Base-by-base conservation (phyloP, 2,888 invertebrate genomes). In the Drosophila longiperda region DNA sequence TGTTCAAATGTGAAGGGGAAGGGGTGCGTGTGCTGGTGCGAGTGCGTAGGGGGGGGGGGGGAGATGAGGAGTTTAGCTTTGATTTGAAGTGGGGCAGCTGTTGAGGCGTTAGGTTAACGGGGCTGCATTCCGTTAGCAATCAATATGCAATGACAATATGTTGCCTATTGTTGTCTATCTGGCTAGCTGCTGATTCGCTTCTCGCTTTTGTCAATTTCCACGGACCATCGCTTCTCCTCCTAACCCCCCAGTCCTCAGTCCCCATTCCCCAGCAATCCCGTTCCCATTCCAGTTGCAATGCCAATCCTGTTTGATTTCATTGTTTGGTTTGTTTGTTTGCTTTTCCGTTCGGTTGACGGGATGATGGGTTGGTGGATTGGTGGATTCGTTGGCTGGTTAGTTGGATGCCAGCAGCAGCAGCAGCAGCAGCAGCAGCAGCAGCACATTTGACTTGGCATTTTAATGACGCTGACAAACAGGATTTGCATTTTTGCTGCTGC, bases 171-270 rank as follows among this genome's bases (percentile, higher is more conserved):
- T 80, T 82, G 78, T 80, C 83, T 75, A 80, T 73, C 53, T 45
- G 61, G 73, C 78, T 60, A 66, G 75, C 75, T 73, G 75, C 83
- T 80, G 83, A 83, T 85, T 88, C 80, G 83, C 76, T 85, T 81
- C 71, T 81, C 71, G 83, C 88, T 87, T 77, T 83, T 87, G 88
- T 83, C 85, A 81, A 87, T 85, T 87, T 87, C 65, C 80, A 87
- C 80, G 66, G 65, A 36, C 60, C 57, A 70, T 66, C 70, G 45
- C 72, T 59, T 23, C n/a, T n/a, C n/a, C n/a, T n/a, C 20, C 36
- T 23, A n/a, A 7, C 5, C 34, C 11, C 26, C 26, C 26, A 26
- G 2, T 26, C 26, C 26, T 0, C 26, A 26, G 26, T 26, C 26
- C 23, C 2, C 32, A 11, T 1, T 34, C 23, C 23, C 29, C 26